Base-by-base conservation (phyloP, 1,140 invertebrate species). In the Zaprionus tsacasi region DNA sequence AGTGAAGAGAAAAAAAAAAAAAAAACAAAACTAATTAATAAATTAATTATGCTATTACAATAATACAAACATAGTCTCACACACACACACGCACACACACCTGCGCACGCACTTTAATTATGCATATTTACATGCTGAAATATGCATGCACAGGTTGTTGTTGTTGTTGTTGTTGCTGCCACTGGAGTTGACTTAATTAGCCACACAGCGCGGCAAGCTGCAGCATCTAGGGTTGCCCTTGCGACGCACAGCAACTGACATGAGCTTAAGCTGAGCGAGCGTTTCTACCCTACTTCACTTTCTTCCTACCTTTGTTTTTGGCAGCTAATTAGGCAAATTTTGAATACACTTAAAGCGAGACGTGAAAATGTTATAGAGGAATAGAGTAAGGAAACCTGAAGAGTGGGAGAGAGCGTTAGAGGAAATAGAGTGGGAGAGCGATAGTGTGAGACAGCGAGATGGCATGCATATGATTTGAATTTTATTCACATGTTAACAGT, bases 21-120 rank as follows among this genome's bases (percentile, higher is more conserved):
- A 66, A 67, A 56, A 77, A 72, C 52, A 78, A 89, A 85, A 78
- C 76, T 89, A 90, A 89, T 89, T 89, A 89, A 89, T 89, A 89
- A 89, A 89, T 89, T 89, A 89, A 89, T 85, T 89, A 89, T 89
- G 86, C 85, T 72, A 89, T 89, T 89, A 89, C 78, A 90, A 85
- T 79, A 89, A 89, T 79, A 89, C 70, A 82, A 59, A 73, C 63
- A 77, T 35, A 65, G 63, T 55, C 35, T 30, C 35, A 35, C 33
- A 67, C 45, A 65, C 27, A 56, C 48, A 67, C 50, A 77, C 54
- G 61, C 52, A 67, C 55, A 50, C 64, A 76, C 74, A 21, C 43
- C 43, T 54, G 61, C 17, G 64, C 83, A 89, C 85, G 85, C 85
- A 89, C 76, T 89, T 89, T 89, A 89, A 89, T 89, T 89, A 89